These are phyloP conservation scores for Cinclus cinclus DNA, from an alignment of 2,113 vertebrate genomes.

Conservation along the genomic window DNA sequence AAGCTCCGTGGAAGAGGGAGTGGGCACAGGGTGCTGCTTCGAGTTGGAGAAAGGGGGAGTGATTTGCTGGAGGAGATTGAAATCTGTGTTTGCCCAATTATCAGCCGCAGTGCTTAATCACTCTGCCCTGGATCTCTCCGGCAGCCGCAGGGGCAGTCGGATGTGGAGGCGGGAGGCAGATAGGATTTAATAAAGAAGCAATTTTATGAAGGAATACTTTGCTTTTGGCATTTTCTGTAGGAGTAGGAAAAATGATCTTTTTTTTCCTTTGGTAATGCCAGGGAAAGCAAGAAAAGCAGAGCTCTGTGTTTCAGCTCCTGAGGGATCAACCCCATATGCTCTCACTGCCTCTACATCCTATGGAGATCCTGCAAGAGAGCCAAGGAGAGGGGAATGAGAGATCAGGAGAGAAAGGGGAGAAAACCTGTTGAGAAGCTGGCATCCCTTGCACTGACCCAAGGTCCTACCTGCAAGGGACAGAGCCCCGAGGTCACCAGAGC, in stretches of 20 bases:
- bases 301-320: neutral
- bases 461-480: neutral
- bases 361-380: neutral
- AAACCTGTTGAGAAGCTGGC: neutral
- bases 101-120: neutral
- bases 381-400: neutral
- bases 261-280: neutral
- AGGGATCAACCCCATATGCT: fast-evolving
- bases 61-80: neutral
- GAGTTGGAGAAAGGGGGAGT: neutral
- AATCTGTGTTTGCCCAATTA: slow-evolving; percentile 4
- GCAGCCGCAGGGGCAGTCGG: neutral
- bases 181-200: slow-evolving; percentile 50
- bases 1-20: neutral
- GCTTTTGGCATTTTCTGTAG: slow-evolving; percentile 38
- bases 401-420: neutral
- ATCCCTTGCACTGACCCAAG: neutral
- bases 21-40: neutral
- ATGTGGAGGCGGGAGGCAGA: slow-evolving; percentile 16
- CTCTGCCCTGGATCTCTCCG: slow-evolving; percentile 7
- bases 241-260: neutral
- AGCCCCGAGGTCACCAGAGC: neutral
- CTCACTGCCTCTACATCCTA: neutral
- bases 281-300: slow-evolving; percentile 3
- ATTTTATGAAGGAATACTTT: slow-evolving; percentile 33